phyloP scores from a whole-genome alignment of 2,113 vertebrate genomes.

The Hystrix brachyura region DNA sequence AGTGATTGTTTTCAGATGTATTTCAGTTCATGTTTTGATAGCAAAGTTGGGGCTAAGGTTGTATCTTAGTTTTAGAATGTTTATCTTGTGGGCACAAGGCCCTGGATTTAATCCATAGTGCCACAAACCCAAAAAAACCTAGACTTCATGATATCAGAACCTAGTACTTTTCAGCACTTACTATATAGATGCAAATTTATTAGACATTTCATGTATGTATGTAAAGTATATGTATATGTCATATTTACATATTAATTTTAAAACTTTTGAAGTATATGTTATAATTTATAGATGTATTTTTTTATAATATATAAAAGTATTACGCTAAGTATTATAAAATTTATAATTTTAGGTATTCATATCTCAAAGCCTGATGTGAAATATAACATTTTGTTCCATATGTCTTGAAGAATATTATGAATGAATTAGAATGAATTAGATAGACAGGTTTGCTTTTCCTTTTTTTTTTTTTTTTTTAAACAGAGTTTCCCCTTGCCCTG shows the following conservation, averaged over 20 bases:
- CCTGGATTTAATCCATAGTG: not conserved
- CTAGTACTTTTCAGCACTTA: not conserved
- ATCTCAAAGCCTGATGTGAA: not conserved
- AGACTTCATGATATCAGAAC: not conserved
- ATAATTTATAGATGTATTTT: not conserved
- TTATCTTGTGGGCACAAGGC: not conserved
- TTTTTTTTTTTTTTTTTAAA: not conserved
- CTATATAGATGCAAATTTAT: not conserved
- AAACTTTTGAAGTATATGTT: not conserved
- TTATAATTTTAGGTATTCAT: not conserved
- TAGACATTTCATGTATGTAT: not conserved
- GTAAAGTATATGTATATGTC: not conserved
- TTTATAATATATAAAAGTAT: not conserved
- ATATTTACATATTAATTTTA: not conserved
- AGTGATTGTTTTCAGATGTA: constrained; percentile 24
- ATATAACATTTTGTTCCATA: not conserved
- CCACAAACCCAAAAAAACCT: not conserved
- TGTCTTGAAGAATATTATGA: not conserved
- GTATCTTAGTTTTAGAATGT: not conserved
- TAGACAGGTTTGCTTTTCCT: not conserved
- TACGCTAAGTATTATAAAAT: not conserved
- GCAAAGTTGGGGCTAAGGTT: not conserved
- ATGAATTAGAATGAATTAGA: not conserved
- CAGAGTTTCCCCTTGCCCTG: not conserved
- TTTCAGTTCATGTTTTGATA: constrained; percentile 18